Conservation (phyloP, 2,113 vertebrate genomes). For the Orientallactaga bullata region DNA sequence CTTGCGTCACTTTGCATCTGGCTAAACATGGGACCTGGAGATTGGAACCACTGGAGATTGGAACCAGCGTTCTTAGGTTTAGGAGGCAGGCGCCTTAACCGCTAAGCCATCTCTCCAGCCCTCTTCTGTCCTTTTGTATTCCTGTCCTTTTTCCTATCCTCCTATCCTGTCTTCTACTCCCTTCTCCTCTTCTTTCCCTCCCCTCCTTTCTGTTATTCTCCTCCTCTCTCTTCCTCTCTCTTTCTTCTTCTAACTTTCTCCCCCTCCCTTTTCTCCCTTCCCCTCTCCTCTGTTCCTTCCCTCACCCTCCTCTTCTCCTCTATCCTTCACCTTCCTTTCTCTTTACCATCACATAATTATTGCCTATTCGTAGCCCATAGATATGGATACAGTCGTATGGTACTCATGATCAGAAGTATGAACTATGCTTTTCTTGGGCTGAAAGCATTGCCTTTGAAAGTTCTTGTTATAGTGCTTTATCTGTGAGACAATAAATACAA, state of each 20-base stretch:
- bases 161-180: neutral
- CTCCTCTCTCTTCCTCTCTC: too few relatives aligned
- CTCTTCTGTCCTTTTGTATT: neutral
- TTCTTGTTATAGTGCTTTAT: neutral
- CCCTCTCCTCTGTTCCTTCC: too few relatives aligned
- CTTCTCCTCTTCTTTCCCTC: accelerated
- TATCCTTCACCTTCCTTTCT: too few relatives aligned
- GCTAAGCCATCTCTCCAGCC: too few relatives aligned
- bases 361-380: neutral
- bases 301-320: neutral
- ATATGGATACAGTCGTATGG: neutral
- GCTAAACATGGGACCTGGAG: too few relatives aligned
- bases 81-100: too few relatives aligned
- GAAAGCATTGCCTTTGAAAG: neutral
- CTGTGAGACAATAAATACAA: neutral
- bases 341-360: neutral
- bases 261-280: neutral
- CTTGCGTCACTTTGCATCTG: too few relatives aligned
- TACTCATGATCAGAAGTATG: neutral
- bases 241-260: neutral
- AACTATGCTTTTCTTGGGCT: neutral
- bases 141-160: neutral
- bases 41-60: too few relatives aligned
- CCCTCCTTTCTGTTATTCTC: neutral
- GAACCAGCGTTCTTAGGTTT: too few relatives aligned